Evolutionary conservation across 2,797 vertebrate species (phyloP), one percentile per base, ranked within the genome.

Genomic region (Falco columbarius): DNA sequence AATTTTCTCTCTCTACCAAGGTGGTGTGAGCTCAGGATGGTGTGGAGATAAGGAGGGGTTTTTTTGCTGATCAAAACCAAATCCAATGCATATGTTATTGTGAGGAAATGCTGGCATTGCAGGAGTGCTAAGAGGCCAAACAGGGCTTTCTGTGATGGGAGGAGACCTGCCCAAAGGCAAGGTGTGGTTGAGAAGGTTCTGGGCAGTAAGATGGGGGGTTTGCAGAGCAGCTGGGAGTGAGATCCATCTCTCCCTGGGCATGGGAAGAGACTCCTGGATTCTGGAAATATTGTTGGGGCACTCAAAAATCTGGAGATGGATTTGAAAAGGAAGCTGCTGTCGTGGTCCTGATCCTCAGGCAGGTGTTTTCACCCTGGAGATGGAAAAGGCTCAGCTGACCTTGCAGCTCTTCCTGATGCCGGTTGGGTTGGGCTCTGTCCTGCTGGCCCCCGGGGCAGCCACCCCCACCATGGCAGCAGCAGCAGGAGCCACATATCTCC

Each of bases 301-400:
- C 40, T 65, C 36, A 65, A 32, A 92, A 32, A 92, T 71, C 32
- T 51, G 52, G 81, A 61, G 63, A 24, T 36, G 21, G 46, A 36
- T 80, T 79, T 89, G 29, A 59, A 76, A 73, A 61, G 46, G 40
- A 52, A 59, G 10, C 6, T 8, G 24, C 56, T 71, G 30, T 66
- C 65, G 9, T 9, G 14, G 63, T 38, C 90, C 52, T 67, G 52
- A 20, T 94, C 56, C 91, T 95, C 54, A 9, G 81, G 61, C 86
- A 82, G 72, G 59, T 22, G 15, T 91, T 94, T 94, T 93, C 90
- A 71, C 67, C n/a, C 55, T 96, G 73, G 52, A 23, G 70, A 30
- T 81, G 59, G 47, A 71, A 29, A 52, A 56, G 16, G 63, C 85
- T 86, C 73, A n/a, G 58, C 59, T 44, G 11, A 49, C 34, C 63